phyloP scores from a whole-genome alignment of 2,888 invertebrate genomes.

The Brachypalpus laphriformis region DNA sequence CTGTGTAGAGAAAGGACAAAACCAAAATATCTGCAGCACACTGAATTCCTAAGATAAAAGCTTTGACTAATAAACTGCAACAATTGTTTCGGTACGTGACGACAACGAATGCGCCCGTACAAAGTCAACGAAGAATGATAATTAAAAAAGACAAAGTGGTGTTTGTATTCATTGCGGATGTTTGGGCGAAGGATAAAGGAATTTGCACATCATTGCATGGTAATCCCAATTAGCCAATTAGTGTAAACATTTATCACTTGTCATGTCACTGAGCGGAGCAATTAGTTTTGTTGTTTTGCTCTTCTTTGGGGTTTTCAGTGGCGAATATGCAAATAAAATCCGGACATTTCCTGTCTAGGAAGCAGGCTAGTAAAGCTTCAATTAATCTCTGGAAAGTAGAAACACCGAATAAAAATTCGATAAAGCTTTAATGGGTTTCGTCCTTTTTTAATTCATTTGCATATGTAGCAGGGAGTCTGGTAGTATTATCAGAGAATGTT shows the following conservation, averaged over 20 bases:
- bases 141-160: not conserved
- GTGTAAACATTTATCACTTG: conserved; percentile 34
- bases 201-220: conserved; percentile 31
- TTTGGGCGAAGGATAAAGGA: conserved; percentile 7
- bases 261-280: conserved; percentile 25
- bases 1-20: not conserved
- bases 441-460: too few species aligned
- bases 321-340: not conserved
- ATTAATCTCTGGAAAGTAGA: too few species aligned
- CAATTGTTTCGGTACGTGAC: conserved; percentile 17
- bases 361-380: too few species aligned
- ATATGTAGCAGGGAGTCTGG: not conserved
- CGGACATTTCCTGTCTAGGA: not conserved
- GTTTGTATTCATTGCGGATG: not conserved
- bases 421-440: too few species aligned
- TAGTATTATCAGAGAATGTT: too few species aligned
- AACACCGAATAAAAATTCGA: too few species aligned
- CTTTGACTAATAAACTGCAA: conserved; percentile 28
- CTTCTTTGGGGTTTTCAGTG: not conserved
- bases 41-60: not conserved
- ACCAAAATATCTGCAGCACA: not conserved
- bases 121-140: not conserved
- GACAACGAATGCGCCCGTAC: not conserved
- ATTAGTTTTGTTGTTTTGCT: not conserved
- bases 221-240: conserved; percentile 45